A percentile compares a stretch with the other conserved stretches of the same genome.
These are phyloP conservation scores for Siniperca knerii DNA, from an alignment of 2,113 vertebrate species.

Conservation along the genomic window DNA sequence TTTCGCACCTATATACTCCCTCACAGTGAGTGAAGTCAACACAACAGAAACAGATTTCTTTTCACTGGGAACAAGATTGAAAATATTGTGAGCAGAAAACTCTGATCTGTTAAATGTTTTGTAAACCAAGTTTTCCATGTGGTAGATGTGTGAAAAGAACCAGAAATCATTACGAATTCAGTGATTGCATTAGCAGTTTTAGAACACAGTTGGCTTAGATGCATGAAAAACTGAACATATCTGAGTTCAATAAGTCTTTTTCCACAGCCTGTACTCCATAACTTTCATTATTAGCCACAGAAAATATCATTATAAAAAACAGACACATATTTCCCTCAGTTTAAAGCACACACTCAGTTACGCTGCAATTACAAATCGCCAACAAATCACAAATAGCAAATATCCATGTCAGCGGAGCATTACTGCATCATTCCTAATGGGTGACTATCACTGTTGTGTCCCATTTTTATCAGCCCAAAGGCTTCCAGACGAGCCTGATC, in stretches of 20 bases:
- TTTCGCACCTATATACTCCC: too few relatives aligned
- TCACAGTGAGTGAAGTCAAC: too few relatives aligned
- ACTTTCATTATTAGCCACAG: not conserved
- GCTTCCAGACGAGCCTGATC: slow-evolving; percentile 10
- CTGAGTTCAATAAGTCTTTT: not conserved
- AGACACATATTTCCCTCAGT: not conserved
- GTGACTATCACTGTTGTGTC: not conserved
- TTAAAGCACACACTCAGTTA: not conserved
- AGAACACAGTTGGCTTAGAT: too few relatives aligned
- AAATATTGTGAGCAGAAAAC: too few relatives aligned
- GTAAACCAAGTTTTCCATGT: too few relatives aligned
- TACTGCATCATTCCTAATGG: not conserved
- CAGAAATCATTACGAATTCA: too few relatives aligned
- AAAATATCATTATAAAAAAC: not conserved
- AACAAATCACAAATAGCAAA: slow-evolving; percentile 13
- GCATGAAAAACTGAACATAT: too few relatives aligned
- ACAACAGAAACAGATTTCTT: too few relatives aligned
- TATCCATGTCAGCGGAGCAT: slow-evolving; percentile 15
- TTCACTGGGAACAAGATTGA: too few relatives aligned
- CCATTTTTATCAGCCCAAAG: slow-evolving; percentile 19
- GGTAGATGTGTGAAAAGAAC: too few relatives aligned
- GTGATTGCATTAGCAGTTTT: too few relatives aligned
- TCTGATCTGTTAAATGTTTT: too few relatives aligned
- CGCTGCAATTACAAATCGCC: slow-evolving; percentile 9
- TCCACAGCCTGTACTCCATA: not conserved